Base-by-base conservation (phyloP, 2,113 vertebrate genomes). In the Melanocharis versteri region DNA sequence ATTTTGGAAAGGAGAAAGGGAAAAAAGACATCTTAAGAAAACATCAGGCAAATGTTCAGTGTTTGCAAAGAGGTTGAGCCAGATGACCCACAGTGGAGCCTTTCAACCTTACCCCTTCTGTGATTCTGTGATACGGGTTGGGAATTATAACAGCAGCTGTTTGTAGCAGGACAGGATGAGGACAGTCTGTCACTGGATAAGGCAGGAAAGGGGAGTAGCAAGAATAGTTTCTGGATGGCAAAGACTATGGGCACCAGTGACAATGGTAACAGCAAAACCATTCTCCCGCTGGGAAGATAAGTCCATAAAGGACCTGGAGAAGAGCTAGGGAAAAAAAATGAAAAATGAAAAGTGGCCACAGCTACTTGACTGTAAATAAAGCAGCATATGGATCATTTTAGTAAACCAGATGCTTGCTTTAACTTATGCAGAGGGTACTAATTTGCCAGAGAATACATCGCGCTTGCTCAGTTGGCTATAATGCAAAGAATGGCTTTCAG, bases 391-490 rank as follows among this genome's bases (percentile, higher is more conserved):
- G 68, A 83, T 60, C 82, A 35, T 92, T 91, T 89, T 88, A 78
- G 82, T 60, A 85, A 94, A 60, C 17, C 19, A 79, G 58, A 28
- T 57, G 76, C 47, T 91, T 79, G 21, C 80, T 91, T 89, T 65
- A 62, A 81, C 62, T 93, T 80, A 77, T 8, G 18, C 62, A 80
- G 58, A 44, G 58, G 53, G 54, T 90, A 53, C 50, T 76, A 61
- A 72, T 84, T 82, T 95, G 60, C 82, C 51, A 92, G 35, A 68
- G 65, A 53, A 85, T 13, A 42, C 37, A 45, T 45, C 22, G 4
- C 0, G 19, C 96, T 97, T 96, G 76, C 96, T 96, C n/a, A 33
- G 60, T 87, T 84, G 73, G 64, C 84, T 96, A 5, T 53, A 90
- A 64, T 50, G 66, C 90, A 70, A 91, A 94, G 65, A 51, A 81